Evolutionary conservation across 2,888 invertebrate species (phyloP).

Genomic region (Noctua janthina): DNA sequence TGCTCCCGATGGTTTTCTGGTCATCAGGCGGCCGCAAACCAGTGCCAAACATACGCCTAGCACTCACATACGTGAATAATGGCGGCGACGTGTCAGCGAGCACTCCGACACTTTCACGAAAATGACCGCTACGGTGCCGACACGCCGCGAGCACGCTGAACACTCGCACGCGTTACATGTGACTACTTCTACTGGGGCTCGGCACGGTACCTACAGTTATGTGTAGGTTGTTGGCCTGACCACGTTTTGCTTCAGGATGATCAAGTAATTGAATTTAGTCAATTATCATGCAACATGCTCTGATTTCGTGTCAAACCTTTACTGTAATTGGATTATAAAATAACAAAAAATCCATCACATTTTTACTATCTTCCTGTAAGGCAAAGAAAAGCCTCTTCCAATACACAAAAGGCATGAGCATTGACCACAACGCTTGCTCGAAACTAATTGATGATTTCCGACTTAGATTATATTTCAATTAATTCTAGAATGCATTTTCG

Average conservation of each 20-base stretch:
- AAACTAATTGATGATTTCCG: not conserved
- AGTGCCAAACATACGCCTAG: not conserved
- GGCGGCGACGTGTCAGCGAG: constrained; percentile 28
- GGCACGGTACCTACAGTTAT: not conserved
- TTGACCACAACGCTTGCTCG: not conserved
- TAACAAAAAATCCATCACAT: not conserved
- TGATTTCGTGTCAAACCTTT: constrained; percentile 1
- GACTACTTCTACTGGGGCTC: constrained; percentile 33
- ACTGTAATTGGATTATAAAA: constrained; percentile 10
- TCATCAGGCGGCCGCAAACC: not conserved
- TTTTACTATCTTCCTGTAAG: not conserved
- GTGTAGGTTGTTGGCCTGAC: constrained; percentile 12
- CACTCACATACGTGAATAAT: constrained; percentile 40
- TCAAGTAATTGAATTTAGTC: constrained; percentile 18
- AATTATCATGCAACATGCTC: constrained; percentile 27
- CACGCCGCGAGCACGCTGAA: constrained; percentile 18
- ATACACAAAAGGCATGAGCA: not conserved
- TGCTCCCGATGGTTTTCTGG: not conserved
- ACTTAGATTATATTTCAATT: not conserved
- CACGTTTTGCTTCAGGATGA: not conserved
- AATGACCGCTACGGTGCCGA: constrained; percentile 17
- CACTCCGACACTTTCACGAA: constrained; percentile 38
- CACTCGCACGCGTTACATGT: constrained; percentile 24
- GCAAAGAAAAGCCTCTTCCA: not conserved
- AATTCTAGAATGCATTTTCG: not conserved